phyloP scores from a whole-genome alignment of 1,140 invertebrate genomes.

The Chrysomallon squamiferum region DNA sequence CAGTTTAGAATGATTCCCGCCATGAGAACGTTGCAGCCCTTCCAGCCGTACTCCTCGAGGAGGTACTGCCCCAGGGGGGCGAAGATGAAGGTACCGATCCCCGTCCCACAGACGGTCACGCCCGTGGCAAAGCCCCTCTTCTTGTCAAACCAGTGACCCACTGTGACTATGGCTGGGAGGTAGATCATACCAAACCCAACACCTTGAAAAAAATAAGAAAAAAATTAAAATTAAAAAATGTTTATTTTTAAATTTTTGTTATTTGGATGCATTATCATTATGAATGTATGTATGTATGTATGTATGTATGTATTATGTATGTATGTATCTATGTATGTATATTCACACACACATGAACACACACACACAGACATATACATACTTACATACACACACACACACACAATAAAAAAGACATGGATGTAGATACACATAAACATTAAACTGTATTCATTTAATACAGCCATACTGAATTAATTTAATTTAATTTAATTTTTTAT shows the following conservation, averaged over 20 bases:
- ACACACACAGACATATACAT: too few relatives aligned
- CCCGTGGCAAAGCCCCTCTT: constrained; percentile 96
- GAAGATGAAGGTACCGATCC: constrained; percentile 83
- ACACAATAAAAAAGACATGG: too few relatives aligned
- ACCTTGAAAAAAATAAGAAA: constrained; percentile 30
- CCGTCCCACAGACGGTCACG: constrained; percentile 94
- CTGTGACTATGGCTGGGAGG: constrained; percentile 95
- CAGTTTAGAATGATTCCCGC: constrained; percentile 81
- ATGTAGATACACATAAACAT: too few relatives aligned
- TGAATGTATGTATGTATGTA: too few relatives aligned
- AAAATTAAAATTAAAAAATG: not conserved
- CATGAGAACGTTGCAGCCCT: constrained; percentile 76
- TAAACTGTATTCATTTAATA: too few relatives aligned
- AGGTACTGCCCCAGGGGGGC: constrained; percentile 71
- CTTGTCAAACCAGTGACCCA: constrained; percentile 98
- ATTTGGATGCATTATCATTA: too few relatives aligned
- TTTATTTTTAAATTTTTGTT: not conserved
- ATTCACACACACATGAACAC: too few relatives aligned
- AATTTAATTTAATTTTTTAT: too few relatives aligned
- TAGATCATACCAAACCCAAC: constrained; percentile 95
- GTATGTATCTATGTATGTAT: too few relatives aligned
- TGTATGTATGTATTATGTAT: too few relatives aligned
- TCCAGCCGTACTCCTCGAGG: constrained; percentile 75
- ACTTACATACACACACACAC: too few relatives aligned
- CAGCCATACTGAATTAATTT: too few relatives aligned